These are phyloP conservation scores for Cacoxenus indagator DNA, from an alignment of 2,888 invertebrate species.

Conservation along the genomic window DNA sequence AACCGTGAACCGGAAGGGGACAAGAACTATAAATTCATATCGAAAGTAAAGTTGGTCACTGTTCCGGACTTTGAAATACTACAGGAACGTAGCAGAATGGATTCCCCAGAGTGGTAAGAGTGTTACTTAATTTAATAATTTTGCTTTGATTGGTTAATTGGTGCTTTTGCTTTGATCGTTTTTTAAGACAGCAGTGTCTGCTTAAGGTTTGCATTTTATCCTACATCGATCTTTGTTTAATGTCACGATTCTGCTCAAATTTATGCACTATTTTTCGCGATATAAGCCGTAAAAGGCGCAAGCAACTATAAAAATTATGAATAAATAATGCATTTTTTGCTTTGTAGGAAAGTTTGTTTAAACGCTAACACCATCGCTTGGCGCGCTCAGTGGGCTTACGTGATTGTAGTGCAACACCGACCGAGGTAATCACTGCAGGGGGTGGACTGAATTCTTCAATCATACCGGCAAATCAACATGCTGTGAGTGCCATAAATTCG, in stretches of 20 bases:
- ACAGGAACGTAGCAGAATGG: slow-evolving; percentile 74
- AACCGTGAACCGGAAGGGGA: slow-evolving; percentile 95
- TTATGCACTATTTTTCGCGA: too few relatives aligned
- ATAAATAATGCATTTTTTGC: too few relatives aligned
- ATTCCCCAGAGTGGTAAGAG: slow-evolving; percentile 33
- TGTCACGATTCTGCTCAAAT: too few relatives aligned
- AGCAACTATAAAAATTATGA: too few relatives aligned
- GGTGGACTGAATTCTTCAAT: slow-evolving; percentile 46
- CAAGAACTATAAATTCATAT: slow-evolving; percentile 84
- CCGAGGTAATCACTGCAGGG: slow-evolving; percentile 59
- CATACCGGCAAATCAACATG: slow-evolving; percentile 48
- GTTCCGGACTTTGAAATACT: slow-evolving; percentile 89
- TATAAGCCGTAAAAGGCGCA: too few relatives aligned
- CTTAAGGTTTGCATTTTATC: too few relatives aligned
- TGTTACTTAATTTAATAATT: not conserved
- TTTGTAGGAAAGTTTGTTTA: slow-evolving; percentile 92
- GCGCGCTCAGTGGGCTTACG: slow-evolving; percentile 93
- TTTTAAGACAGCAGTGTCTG: too few relatives aligned
- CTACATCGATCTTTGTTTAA: too few relatives aligned
- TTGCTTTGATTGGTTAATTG: too few relatives aligned
- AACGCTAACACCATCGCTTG: slow-evolving; percentile 95
- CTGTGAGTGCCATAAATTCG: slow-evolving; percentile 39
- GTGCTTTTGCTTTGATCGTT: too few relatives aligned
- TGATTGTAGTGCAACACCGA: slow-evolving; percentile 94
- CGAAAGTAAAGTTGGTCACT: slow-evolving; percentile 85